phyloP scores from a whole-genome alignment of 2,888 invertebrate species.

The Heterodera filipjevi region DNA sequence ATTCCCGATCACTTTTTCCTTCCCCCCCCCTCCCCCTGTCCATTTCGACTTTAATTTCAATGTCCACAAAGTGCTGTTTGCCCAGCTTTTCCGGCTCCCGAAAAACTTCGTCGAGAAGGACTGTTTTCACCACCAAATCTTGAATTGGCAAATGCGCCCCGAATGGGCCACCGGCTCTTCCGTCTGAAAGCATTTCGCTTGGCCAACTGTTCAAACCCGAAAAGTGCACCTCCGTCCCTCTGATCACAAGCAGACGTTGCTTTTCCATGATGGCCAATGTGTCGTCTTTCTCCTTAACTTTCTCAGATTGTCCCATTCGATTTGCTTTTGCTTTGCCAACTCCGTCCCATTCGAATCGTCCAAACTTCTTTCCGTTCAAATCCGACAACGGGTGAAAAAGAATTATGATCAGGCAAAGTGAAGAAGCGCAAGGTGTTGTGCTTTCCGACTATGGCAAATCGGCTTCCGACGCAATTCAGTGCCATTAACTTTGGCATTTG shows the following conservation, averaged over 20 bases:
- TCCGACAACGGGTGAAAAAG: conserved; percentile 36
- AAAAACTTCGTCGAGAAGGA: conserved; percentile 86
- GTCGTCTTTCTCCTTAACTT: conserved; percentile 78
- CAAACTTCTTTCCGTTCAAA: conserved; percentile 89
- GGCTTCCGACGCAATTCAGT: conserved; percentile 87
- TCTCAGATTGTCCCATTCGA: conserved; percentile 69
- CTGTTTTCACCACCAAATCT: conserved; percentile 89
- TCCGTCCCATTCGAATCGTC: conserved; percentile 89
- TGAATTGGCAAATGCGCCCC: conserved; percentile 81
- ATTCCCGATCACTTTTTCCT: conserved; percentile 69
- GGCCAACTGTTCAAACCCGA: conserved; percentile 28
- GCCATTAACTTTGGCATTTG: conserved; percentile 74
- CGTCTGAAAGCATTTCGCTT: conserved; percentile 71
- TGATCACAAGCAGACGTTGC: conserved; percentile 68
- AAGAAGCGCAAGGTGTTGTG: conserved; percentile 74
- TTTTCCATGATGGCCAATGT: conserved; percentile 93
- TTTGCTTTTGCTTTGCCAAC: conserved; percentile 69
- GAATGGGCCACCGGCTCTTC: conserved; percentile 70
- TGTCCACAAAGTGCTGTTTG: conserved; percentile 77
- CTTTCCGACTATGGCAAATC: conserved; percentile 62
- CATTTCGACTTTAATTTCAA: conserved; percentile 79
- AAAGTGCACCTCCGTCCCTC: conserved; percentile 7
- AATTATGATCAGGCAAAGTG: conserved; percentile 71
- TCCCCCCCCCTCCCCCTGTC: too few species aligned
- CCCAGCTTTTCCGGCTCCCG: conserved; percentile 77